Evolutionary conservation across 2,797 vertebrate genomes (phyloP).

Genomic region (Acanthurus leucopareius): DNA sequence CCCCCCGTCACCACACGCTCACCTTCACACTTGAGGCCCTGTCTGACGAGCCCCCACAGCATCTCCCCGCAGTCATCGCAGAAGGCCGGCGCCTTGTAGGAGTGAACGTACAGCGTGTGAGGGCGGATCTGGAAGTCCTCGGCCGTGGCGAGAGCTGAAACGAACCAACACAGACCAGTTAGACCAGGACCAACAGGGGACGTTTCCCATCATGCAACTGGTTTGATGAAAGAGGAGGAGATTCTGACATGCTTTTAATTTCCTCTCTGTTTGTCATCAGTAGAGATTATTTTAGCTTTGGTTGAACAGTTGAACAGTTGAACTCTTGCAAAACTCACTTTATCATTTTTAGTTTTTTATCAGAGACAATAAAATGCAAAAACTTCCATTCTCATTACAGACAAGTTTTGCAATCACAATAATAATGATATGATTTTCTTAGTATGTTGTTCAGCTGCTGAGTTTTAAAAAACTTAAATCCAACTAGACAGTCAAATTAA

Average conservation of each 20-base stretch:
- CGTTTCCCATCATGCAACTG: background rate
- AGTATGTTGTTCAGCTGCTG: background rate
- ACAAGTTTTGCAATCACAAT: no score
- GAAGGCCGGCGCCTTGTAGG: constrained; percentile 94
- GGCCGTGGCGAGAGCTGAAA: constrained; percentile 90
- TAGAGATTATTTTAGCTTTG: background rate
- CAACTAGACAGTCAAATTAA: no score
- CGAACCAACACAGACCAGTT: background rate
- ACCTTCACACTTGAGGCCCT: constrained; percentile 95
- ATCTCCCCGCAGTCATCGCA: constrained; percentile 95
- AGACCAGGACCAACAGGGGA: background rate
- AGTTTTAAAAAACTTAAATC: no score
- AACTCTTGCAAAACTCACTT: no score
- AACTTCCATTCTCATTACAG: no score
- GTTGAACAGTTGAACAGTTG: no score
- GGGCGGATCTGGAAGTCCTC: constrained; percentile 95
- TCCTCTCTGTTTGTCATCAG: background rate
- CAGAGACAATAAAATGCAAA: no score
- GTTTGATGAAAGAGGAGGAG: background rate
- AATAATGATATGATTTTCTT: no score
- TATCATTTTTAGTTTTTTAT: no score
- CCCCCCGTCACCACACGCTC: constrained; percentile 46
- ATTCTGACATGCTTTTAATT: background rate
- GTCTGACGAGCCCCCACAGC: constrained; percentile 94
- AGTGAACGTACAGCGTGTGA: constrained; percentile 92